Base-by-base conservation (phyloP, 1,140 invertebrate genomes). In the Drosophila nikananu region DNA sequence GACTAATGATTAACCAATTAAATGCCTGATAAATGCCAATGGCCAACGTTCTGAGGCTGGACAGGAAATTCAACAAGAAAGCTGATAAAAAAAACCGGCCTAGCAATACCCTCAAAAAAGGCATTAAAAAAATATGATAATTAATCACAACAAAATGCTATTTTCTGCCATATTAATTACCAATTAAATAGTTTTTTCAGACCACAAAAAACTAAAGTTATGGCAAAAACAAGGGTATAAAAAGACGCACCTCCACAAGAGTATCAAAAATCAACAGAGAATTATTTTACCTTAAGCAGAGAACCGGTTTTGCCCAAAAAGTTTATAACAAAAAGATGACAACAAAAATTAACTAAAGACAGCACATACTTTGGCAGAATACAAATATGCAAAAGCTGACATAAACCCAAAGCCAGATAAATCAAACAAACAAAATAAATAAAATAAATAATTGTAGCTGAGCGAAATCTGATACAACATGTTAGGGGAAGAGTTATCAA, bases 1-100 rank as follows among this genome's bases (percentile, higher is more conserved):
- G 84, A 89, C 81, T 87, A 89, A 87, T 87, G 84, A 87, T 89
- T 87, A 89, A 84, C 84, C 78, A 87, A 89, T 87, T 87, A 89
- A 87, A 81, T 81, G 81, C 77, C 77, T 87, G 86, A 87, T 87
- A 89, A 89, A 83, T 78, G 64, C 58, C 51, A 37, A 32, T 49
- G 41, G 49, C 17, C 49, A 27, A 41, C 55, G 60, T 51, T 59
- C 25, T n/a, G 25, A 48, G 46, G 23, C 25, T 30, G 19, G 30
- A 32, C 78, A 66, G 73, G 48, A 82, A 77, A 81, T 72, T 83
- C 57, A 60, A 42, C 41, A 61, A 61, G 17, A 65, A 42, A 19
- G 17, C 17, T 35, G 32, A 35, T 35, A 35, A 35, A 4, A 19
- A 25, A 17, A 25, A n/a, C 25, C 66, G 62, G 37, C 42, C n/a